A percentile compares a stretch with the other conserved stretches of the same genome.
Evolutionary conservation across 2,113 vertebrate species (phyloP).

Genomic region (Nasalis larvatus): DNA sequence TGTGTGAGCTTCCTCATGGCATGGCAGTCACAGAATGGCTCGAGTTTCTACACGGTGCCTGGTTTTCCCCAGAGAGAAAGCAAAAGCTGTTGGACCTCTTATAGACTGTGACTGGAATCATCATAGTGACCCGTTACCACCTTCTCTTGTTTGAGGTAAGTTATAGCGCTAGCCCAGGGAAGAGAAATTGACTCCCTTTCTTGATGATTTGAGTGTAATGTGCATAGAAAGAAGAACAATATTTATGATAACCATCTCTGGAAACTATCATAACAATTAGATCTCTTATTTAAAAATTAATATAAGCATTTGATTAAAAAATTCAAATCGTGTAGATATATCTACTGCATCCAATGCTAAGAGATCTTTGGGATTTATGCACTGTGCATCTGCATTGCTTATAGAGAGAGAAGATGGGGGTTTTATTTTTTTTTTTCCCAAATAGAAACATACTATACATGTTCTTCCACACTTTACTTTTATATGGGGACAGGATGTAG

Average conservation of each 20-base stretch:
- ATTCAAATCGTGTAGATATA: neutral
- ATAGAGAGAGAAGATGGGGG: neutral
- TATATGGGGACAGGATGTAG: neutral
- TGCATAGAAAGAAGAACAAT: neutral
- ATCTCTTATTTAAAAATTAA: neutral
- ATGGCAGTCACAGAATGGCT: neutral
- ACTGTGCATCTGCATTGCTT: neutral
- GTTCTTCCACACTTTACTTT: neutral
- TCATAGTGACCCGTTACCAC: neutral
- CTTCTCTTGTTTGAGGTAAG: neutral
- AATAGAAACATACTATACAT: too few relatives aligned
- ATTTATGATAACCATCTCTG: neutral
- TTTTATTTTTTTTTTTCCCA: too few relatives aligned
- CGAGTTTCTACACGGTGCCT: neutral
- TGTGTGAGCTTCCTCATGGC: neutral
- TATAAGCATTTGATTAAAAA: neutral
- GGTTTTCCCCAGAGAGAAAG: neutral
- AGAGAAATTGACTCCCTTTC: neutral
- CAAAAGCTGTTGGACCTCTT: neutral
- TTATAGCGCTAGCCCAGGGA: neutral
- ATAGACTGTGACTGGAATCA: neutral
- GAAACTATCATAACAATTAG: neutral
- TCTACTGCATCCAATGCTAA: neutral
- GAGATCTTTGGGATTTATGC: neutral
- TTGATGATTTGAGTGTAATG: neutral